Conservation (phyloP, 1,140 invertebrate genomes). For the Listronotus oregonensis region DNA sequence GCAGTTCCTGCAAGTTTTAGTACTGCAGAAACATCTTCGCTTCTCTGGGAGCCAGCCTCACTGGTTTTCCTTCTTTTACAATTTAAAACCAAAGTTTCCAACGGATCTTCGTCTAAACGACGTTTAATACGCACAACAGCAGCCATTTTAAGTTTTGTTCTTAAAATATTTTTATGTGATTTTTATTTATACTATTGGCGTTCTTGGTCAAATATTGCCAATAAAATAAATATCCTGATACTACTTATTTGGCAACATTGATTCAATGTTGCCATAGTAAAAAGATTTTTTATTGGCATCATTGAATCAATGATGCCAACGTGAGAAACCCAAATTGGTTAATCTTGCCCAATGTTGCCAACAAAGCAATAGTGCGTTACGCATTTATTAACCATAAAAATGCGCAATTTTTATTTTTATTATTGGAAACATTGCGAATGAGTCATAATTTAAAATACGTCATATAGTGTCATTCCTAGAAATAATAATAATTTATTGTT, state of each 20-base stretch:
- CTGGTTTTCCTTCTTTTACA: constrained; percentile 61
- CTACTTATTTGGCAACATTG: constrained; percentile 13
- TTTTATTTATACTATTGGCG: not conserved
- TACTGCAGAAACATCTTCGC: constrained; percentile 49
- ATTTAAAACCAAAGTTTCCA: constrained; percentile 60
- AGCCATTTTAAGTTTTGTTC: constrained; percentile 54
- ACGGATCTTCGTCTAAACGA: constrained; percentile 61
- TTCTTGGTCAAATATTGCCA: not conserved
- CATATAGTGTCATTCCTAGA: constrained; percentile 11
- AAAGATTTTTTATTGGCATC: too few species aligned
- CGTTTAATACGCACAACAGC: constrained; percentile 64
- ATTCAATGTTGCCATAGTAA: not conserved
- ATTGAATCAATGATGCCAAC: too few species aligned
- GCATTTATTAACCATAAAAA: constrained; percentile 15
- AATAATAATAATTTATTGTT: constrained; percentile 1
- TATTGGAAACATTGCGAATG: constrained; percentile 13
- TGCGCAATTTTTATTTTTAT: not conserved
- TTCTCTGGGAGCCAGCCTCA: constrained; percentile 37
- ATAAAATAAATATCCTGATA: constrained; percentile 5
- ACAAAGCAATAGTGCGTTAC: not conserved
- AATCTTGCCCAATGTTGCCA: not conserved
- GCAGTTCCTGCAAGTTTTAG: constrained; percentile 64
- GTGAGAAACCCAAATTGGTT: not conserved
- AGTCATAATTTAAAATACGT: constrained; percentile 19
- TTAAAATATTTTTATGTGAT: too few species aligned